These are phyloP conservation scores for Spisula subtruncata DNA, from an alignment of 2,888 invertebrate genomes.

Conservation along the genomic window DNA sequence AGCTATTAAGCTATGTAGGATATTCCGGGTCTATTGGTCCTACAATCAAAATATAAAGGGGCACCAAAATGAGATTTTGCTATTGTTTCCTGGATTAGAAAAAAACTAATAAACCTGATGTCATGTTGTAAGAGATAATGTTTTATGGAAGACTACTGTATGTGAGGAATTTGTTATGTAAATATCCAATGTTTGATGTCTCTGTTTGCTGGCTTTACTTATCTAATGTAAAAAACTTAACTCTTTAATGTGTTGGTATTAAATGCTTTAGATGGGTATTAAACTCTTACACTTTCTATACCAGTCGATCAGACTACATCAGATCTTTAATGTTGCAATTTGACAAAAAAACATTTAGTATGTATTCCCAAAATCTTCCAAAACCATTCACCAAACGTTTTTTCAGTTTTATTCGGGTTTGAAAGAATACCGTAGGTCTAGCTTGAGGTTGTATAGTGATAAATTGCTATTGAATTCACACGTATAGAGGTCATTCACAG, in stretches of 20 bases:
- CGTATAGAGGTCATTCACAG: not conserved
- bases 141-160: not conserved
- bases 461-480: not conserved
- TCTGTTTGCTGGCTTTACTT: not conserved
- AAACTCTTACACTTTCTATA: not conserved
- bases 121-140: too few relatives aligned
- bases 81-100: too few relatives aligned
- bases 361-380: not conserved
- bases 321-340: slow-evolving; percentile 1
- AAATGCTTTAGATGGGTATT: slow-evolving; percentile 4
- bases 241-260: slow-evolving; percentile 1
- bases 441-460: not conserved
- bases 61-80: too few relatives aligned
- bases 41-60: too few relatives aligned
- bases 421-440: not conserved
- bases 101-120: too few relatives aligned
- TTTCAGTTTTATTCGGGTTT: not conserved
- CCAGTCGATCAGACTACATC: not conserved
- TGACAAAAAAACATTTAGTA: not conserved
- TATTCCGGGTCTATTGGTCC: too few relatives aligned
- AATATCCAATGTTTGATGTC: not conserved
- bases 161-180: not conserved
- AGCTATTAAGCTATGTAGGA: too few relatives aligned
- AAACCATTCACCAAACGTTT: not conserved
- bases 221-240: not conserved